Evolutionary conservation across 2,797 vertebrate species (phyloP).

Genomic region (Lates japonicus): DNA sequence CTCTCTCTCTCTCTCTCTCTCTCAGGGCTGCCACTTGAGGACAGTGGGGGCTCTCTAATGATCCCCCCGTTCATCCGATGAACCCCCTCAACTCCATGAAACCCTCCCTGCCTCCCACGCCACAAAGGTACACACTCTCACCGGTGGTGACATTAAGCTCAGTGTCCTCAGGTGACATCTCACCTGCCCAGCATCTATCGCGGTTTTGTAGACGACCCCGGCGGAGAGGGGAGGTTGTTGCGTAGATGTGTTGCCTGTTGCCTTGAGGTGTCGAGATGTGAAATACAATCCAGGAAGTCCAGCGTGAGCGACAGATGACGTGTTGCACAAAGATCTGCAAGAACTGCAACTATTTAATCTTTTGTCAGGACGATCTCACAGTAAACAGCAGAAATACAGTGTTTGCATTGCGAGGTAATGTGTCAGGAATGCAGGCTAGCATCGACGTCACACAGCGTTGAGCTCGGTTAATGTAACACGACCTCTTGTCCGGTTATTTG

Average conservation of each 20-base stretch:
- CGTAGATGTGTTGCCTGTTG: background rate
- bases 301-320: background rate
- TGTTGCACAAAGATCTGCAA: too few species aligned
- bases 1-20: conserved; percentile 17
- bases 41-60: conserved; percentile 78
- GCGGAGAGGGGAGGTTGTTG: too few species aligned
- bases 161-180: conserved; percentile 53
- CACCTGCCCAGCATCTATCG: too few species aligned
- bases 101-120: conserved; percentile 77
- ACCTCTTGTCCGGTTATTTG: too few species aligned
- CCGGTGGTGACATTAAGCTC: conserved; percentile 20
- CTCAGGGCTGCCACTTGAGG: conserved; percentile 61
- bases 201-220: too few species aligned
- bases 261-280: background rate
- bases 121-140: conserved; percentile 73
- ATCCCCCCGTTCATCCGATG: conserved; percentile 79
- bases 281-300: background rate
- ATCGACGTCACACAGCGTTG: background rate
- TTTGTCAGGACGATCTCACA: background rate
- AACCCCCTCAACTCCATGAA: conserved; percentile 82
- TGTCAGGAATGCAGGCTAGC: background rate
- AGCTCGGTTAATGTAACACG: too few species aligned
- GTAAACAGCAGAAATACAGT: background rate
- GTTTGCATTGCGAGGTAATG: too few species aligned
- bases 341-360: background rate